Percentiles rank a stretch among this genome's conserved stretches.
phyloP scores from a whole-genome alignment of 2,888 invertebrate genomes.

The Ophion ventricosus region DNA sequence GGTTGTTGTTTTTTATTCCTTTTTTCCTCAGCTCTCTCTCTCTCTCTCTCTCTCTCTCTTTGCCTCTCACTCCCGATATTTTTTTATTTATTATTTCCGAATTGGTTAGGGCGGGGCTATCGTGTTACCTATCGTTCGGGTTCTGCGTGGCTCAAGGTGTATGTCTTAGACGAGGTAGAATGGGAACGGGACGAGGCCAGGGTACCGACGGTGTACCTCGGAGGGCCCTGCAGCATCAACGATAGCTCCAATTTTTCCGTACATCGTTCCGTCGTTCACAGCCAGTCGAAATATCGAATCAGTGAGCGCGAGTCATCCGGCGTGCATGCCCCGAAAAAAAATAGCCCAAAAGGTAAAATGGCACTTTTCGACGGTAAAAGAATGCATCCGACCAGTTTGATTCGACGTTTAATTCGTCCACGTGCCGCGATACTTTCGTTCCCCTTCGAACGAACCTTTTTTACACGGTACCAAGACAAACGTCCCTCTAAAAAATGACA shows the following conservation, averaged over 20 bases:
- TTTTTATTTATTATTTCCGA: constrained; percentile 65
- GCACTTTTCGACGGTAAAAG: background rate
- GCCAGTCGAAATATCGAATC: constrained; percentile 72
- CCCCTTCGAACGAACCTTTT: too few relatives aligned
- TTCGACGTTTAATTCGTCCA: too few relatives aligned
- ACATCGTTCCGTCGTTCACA: constrained; percentile 63
- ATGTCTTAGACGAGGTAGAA: constrained; percentile 8
- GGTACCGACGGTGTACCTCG: background rate
- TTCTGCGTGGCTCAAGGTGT: constrained; percentile 7
- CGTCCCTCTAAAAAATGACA: background rate
- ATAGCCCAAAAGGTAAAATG: background rate
- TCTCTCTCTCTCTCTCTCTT: constrained; percentile 69
- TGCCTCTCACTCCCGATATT: constrained; percentile 34
- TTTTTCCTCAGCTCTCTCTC: constrained; percentile 45
- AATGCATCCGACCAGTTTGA: too few relatives aligned
- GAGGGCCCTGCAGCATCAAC: constrained; percentile 63
- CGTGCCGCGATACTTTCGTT: too few relatives aligned
- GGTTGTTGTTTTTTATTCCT: constrained; percentile 51
- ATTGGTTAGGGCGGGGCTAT: constrained; percentile 74
- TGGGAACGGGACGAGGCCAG: background rate
- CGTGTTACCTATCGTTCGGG: constrained; percentile 73
- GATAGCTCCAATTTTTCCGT: constrained; percentile 75
- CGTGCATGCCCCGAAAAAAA: constrained; percentile 51
- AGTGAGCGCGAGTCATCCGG: constrained; percentile 45
- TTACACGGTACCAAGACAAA: too few relatives aligned